Evolutionary conservation across 2,113 vertebrate genomes (phyloP).

Genomic region (Toxotes jaculatrix): DNA sequence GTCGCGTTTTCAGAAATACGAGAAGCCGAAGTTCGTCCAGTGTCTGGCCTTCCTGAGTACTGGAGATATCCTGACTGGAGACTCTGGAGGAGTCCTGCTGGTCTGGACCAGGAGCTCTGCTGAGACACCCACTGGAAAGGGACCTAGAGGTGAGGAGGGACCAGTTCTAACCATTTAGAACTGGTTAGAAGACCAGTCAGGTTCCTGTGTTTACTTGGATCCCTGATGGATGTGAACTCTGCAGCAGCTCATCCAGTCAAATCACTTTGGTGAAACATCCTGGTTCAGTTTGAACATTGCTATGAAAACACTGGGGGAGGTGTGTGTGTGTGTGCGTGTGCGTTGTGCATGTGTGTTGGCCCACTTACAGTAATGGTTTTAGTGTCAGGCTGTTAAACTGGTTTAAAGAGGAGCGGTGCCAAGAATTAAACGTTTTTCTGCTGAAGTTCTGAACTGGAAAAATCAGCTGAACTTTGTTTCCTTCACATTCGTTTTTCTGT

Average conservation of each 20-base stretch:
- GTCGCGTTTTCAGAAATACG: conserved; percentile 90
- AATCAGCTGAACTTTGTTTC: no score
- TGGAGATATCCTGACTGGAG: conserved; percentile 96
- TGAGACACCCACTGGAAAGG: conserved; percentile 92
- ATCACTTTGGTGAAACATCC: background rate
- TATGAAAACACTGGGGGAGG: background rate
- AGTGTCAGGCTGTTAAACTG: conserved; percentile 62
- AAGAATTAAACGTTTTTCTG: conserved; percentile 50
- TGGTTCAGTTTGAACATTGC: background rate
- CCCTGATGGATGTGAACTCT: no score
- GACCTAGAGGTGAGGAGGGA: conserved; percentile 88
- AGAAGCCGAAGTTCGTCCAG: conserved; percentile 98
- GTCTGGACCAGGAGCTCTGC: conserved; percentile 92
- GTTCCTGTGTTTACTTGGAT: background rate
- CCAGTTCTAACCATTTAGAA: background rate
- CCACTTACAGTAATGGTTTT: conserved; percentile 83
- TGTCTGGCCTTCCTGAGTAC: conserved; percentile 94
- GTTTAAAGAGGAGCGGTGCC: conserved; percentile 41
- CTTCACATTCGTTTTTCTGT: no score
- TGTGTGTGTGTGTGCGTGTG: no score
- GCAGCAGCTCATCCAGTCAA: background rate
- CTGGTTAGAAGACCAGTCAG: background rate
- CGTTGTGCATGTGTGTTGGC: conserved; percentile 24
- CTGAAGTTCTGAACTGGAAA: background rate
- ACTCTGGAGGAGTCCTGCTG: conserved; percentile 94